Evolutionary conservation across 2,797 vertebrate species (phyloP).

Genomic region (Enteromius fasciolatus): DNA sequence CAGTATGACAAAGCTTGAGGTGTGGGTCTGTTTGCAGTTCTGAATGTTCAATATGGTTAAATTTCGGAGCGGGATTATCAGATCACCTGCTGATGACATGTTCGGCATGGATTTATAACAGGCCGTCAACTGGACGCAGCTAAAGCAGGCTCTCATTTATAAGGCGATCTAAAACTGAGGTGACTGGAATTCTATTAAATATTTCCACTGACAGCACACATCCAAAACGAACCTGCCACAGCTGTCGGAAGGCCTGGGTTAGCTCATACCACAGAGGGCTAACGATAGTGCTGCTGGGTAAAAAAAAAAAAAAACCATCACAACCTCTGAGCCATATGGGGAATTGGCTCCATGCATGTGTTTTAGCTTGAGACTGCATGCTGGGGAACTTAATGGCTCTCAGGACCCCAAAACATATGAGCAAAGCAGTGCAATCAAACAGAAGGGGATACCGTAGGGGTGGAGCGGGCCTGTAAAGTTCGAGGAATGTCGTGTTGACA

Average conservation of each 20-base stretch:
- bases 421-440: conserved; percentile 53
- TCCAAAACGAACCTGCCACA: conserved; percentile 54
- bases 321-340: conserved; percentile 53
- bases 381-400: conserved; percentile 58
- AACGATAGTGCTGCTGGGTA: conserved; percentile 32
- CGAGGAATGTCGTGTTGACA: conserved; percentile 61
- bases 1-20: not conserved
- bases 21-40: conserved; percentile 28
- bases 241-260: conserved; percentile 51
- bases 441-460: conserved; percentile 39
- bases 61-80: conserved; percentile 17
- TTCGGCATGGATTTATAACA: conserved; percentile 26
- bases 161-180: conserved; percentile 48
- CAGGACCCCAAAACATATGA: conserved; percentile 44
- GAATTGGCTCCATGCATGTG: conserved; percentile 53
- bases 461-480: conserved; percentile 43
- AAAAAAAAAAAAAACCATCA: conserved; percentile 9
- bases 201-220: conserved; percentile 60
- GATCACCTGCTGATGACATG: conserved; percentile 23
- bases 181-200: conserved; percentile 63
- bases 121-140: conserved; percentile 21
- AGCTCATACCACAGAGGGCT: conserved; percentile 37
- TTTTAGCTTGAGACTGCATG: conserved; percentile 61
- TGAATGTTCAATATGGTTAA: conserved; percentile 36
- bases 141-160: conserved; percentile 39